Conservation (phyloP, 2,888 invertebrate species). For the Lissonota sp. region DNA sequence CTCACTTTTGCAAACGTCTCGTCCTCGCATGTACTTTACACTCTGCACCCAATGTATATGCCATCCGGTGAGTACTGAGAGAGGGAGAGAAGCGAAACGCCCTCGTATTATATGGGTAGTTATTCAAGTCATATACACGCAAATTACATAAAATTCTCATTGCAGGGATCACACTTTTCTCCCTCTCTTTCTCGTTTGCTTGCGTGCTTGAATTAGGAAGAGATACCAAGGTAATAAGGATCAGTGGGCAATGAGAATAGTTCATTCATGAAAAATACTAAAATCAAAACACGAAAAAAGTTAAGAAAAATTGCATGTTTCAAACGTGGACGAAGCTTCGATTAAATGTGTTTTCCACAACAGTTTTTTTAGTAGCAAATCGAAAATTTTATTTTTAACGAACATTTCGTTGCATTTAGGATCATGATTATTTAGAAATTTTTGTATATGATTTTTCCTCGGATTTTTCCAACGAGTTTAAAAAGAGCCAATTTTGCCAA, state of each 20-base stretch:
- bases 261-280: not conserved
- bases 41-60: not conserved
- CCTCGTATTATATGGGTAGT: constrained; percentile 78
- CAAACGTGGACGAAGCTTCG: no score
- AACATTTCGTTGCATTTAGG: no score
- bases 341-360: no score
- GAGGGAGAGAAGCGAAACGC: constrained; percentile 29
- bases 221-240: not conserved
- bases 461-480: no score
- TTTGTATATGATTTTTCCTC: no score
- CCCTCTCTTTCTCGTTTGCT: not conserved
- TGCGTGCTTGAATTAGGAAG: constrained; percentile 8
- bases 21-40: constrained; percentile 32
- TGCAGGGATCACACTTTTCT: constrained; percentile 40
- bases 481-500: no score
- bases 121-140: constrained; percentile 80
- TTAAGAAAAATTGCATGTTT: no score
- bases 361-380: no score
- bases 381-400: no score
- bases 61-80: constrained; percentile 7
- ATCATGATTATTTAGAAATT: no score
- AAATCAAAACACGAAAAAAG: no score
- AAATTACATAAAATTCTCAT: constrained; percentile 80
- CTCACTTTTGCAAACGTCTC: constrained; percentile 54
- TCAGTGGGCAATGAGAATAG: constrained; percentile 4